Evolutionary conservation across 2,888 invertebrate genomes (phyloP).

Genomic region (Epinotia brunnichana): DNA sequence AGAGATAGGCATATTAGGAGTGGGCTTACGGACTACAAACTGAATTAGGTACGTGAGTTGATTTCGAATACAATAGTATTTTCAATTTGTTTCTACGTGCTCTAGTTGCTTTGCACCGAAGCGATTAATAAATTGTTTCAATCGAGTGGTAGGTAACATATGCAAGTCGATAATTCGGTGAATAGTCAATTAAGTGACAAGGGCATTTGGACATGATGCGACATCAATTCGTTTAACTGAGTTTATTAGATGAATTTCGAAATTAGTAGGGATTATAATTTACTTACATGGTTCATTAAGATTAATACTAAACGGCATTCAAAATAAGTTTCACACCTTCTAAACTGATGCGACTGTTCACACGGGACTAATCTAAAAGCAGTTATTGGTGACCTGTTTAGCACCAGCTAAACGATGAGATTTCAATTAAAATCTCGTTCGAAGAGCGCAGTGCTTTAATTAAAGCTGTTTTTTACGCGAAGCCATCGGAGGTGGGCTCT

Average conservation of each 20-base stretch:
- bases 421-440: constrained; percentile 65
- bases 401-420: constrained; percentile 50
- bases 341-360: not conserved
- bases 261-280: constrained; percentile 2
- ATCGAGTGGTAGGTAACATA: constrained; percentile 49
- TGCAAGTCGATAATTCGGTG: constrained; percentile 53
- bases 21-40: too few relatives aligned
- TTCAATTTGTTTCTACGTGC: too few relatives aligned
- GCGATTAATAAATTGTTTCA: constrained; percentile 40
- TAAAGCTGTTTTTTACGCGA: constrained; percentile 67
- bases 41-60: not conserved
- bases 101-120: not conserved
- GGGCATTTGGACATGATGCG: constrained; percentile 14
- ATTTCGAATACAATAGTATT: too few relatives aligned
- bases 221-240: constrained; percentile 6
- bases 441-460: constrained; percentile 67
- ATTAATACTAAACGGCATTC: not conserved
- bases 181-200: constrained; percentile 54
- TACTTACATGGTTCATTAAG: not conserved
- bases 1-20: too few relatives aligned
- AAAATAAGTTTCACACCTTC: not conserved
- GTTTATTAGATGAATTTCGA: not conserved
- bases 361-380: not conserved
- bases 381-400: constrained; percentile 27
- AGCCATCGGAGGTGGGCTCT: constrained; percentile 51